These are phyloP conservation scores for Schizotus pectinicornis DNA, from an alignment of 2,888 invertebrate species.

Conservation along the genomic window DNA sequence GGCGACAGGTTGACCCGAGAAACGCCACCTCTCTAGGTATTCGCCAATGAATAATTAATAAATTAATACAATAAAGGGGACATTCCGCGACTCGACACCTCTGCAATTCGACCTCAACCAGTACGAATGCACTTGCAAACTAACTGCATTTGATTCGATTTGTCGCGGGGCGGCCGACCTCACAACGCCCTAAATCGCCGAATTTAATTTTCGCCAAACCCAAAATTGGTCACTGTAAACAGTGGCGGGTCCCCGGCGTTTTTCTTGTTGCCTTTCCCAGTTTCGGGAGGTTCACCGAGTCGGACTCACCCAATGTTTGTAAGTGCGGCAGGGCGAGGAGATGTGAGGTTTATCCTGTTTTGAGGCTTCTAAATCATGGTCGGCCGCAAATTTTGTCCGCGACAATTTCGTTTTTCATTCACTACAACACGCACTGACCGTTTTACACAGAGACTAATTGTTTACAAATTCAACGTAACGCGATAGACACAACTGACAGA, in stretches of 20 bases:
- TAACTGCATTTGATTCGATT: too few relatives aligned
- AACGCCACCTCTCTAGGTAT: background rate
- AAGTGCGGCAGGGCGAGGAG: background rate
- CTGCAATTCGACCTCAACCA: background rate
- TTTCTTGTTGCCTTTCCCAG: background rate
- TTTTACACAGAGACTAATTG: conserved; percentile 15
- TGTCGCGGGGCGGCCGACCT: too few relatives aligned
- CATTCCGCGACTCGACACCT: background rate
- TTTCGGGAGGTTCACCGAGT: background rate
- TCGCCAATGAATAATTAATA: background rate
- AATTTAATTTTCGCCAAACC: background rate
- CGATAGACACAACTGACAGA: conserved; percentile 31
- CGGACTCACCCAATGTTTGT: conserved; percentile 13
- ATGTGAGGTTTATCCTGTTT: conserved; percentile 4
- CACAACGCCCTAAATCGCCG: background rate
- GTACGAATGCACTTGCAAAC: background rate
- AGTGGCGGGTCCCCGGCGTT: too few relatives aligned
- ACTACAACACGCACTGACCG: conserved; percentile 2
- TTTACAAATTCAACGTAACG: conserved; percentile 28
- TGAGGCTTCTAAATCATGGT: conserved; percentile 9
- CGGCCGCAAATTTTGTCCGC: conserved; percentile 2
- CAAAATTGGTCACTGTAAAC: too few relatives aligned
- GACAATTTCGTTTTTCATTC: conserved; percentile 9
- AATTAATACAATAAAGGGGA: background rate
- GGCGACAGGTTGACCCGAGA: conserved; percentile 23